Percentiles rank a stretch among this genome's conserved stretches.
phyloP scores from a whole-genome alignment of 2,797 vertebrate genomes.

The Orientallactaga sibirica region DNA sequence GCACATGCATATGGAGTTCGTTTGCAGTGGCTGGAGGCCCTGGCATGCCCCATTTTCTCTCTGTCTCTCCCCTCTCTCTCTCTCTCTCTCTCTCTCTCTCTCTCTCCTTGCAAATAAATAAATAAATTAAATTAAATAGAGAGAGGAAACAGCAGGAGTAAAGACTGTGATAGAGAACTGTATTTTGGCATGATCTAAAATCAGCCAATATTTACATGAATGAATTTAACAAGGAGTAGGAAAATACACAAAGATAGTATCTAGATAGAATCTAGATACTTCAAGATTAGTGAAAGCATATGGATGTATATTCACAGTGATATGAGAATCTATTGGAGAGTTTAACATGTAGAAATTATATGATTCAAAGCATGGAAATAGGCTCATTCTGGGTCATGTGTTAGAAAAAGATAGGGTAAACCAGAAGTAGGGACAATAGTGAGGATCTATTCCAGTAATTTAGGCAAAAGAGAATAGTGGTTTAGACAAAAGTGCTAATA shows the following conservation, averaged over 20 bases:
- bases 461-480: constrained; percentile 1
- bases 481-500: background rate
- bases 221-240: background rate
- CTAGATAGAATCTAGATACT: background rate
- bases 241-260: background rate
- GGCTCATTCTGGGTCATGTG: constrained; percentile 12
- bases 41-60: too few relatives aligned
- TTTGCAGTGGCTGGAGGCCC: too few relatives aligned
- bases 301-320: constrained; percentile 29
- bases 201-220: background rate
- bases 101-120: too few relatives aligned
- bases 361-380: constrained; percentile 52
- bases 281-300: constrained; percentile 26
- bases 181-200: background rate
- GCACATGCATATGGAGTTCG: too few relatives aligned
- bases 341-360: constrained; percentile 44
- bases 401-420: constrained; percentile 18
- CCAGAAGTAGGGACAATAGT: background rate
- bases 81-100: too few relatives aligned
- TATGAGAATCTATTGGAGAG: constrained; percentile 24
- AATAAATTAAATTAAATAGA: background rate
- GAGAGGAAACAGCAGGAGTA: constrained; percentile 10
- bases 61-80: too few relatives aligned
- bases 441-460: constrained; percentile 1
- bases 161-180: background rate